Conservation (phyloP, 2,113 vertebrate species). For the Tetrao urogallus region DNA sequence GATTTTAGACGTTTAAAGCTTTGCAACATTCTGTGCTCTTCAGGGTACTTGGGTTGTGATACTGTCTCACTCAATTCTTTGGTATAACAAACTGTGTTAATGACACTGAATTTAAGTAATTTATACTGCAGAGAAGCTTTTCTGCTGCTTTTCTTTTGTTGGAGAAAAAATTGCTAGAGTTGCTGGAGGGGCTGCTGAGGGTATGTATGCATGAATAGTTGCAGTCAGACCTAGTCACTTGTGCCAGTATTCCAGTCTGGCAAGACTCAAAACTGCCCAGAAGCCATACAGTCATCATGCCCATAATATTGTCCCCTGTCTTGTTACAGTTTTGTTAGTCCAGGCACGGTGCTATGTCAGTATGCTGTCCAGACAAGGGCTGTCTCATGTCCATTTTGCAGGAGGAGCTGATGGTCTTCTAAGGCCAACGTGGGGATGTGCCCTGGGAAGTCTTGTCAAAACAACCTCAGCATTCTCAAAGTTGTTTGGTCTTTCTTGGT, state of each 20-base stretch:
- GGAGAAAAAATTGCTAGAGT: neutral
- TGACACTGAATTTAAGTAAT: slow-evolving; percentile 7
- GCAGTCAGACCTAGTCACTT: neutral
- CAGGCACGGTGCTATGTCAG: neutral
- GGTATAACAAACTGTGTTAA: neutral
- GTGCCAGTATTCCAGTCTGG: neutral
- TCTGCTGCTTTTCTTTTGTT: neutral
- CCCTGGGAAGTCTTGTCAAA: neutral
- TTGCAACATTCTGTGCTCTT: neutral
- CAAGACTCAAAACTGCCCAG: neutral
- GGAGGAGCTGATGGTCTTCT: neutral
- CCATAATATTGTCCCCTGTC: rapidly evolving
- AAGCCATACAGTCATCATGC: rapidly evolving
- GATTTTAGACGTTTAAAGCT: neutral
- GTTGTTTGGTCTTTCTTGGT: neutral
- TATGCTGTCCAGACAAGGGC: neutral
- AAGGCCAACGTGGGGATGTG: rapidly evolving
- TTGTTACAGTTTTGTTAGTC: neutral
- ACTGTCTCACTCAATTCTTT: neutral
- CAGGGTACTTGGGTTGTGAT: neutral
- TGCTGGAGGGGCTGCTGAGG: neutral
- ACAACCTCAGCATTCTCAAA: rapidly evolving
- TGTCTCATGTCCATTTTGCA: rapidly evolving
- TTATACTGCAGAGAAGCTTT: neutral
- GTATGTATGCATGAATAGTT: rapidly evolving